These are phyloP conservation scores for Garra rufa DNA, from an alignment of 2,113 vertebrate species.

Conservation along the genomic window DNA sequence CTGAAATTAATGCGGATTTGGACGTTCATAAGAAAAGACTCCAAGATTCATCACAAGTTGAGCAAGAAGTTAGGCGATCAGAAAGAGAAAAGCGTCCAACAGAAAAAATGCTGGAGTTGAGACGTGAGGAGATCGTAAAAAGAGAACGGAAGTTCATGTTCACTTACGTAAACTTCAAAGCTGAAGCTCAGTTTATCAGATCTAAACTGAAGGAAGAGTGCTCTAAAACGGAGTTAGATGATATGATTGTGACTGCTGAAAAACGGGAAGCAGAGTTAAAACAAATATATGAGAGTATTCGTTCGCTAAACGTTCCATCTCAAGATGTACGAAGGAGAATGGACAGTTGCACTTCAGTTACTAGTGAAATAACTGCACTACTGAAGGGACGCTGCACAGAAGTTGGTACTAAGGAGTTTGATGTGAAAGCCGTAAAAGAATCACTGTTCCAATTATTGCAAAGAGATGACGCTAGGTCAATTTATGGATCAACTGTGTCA, in stretches of 20 bases:
- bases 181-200: constrained; percentile 6
- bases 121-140: not conserved
- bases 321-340: constrained; percentile 52
- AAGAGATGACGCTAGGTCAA: not conserved
- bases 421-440: not conserved
- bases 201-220: constrained; percentile 13
- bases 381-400: constrained; percentile 21
- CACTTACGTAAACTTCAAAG: constrained; percentile 23
- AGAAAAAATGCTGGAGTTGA: constrained; percentile 37
- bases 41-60: not conserved
- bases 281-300: constrained; percentile 43
- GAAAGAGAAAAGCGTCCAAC: constrained; percentile 13
- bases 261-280: constrained; percentile 32
- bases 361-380: constrained; percentile 34
- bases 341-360: constrained; percentile 47
- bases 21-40: not conserved
- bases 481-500: too few relatives aligned
- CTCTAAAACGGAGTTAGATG: not conserved
- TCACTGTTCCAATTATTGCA: not conserved
- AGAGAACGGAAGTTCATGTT: constrained; percentile 17
- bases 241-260: constrained; percentile 5
- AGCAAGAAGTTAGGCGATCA: not conserved
- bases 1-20: not conserved
- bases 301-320: constrained; percentile 33
- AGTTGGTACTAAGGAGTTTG: constrained; percentile 24